Evolutionary conservation across 2,113 vertebrate genomes (phyloP), one percentile per base, ranked within the genome.

Genomic region (Notothenia coriiceps): DNA sequence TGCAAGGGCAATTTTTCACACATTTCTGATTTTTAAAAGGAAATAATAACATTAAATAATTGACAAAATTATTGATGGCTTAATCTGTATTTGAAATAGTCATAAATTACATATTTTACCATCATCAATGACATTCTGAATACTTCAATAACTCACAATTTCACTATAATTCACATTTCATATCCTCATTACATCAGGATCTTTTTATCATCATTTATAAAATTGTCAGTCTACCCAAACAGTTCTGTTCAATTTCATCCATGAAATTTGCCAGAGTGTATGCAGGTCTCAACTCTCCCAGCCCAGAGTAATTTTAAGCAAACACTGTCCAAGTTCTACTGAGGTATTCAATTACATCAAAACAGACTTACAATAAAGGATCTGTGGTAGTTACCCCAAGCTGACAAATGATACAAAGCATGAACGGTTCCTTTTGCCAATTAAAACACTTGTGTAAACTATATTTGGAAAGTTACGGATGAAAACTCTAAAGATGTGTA

Each of bases 241-340:
- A 74, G 84, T 93, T 92, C 95, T 90, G 90, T 93, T 93, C 89
- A 87, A 88, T 91, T 92, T 88, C 65, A 89, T 90, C 49, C 75
- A 83, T 95, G 94, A 94, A 94, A 94, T 92, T 94, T 91, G 85
- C 93, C 92, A 95, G 94, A 91, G 91, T 93, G 80, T 82, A 81
- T 25, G 51, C 77, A 40, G 29, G 29, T 77, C 76, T 80, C 83
- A 55, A 67, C 86, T 85, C 75, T 64, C 66, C 22, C 29, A 33
- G 83, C 88, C 85, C 88, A 66, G 83, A 81, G 82, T 92, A 79
- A 95, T 93, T 88, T 89, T 82, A 83, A 85, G 86, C 88, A 92
- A 95, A 90, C 64, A 77, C 79, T 68, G 86, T 89, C 76, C 55
- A 86, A 88, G 75, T 76, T 84, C 67, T 62, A 79, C 80, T 55